These are phyloP conservation scores for Trichogramma pretiosum DNA, from an alignment of 1,140 invertebrate genomes.

Conservation along the genomic window DNA sequence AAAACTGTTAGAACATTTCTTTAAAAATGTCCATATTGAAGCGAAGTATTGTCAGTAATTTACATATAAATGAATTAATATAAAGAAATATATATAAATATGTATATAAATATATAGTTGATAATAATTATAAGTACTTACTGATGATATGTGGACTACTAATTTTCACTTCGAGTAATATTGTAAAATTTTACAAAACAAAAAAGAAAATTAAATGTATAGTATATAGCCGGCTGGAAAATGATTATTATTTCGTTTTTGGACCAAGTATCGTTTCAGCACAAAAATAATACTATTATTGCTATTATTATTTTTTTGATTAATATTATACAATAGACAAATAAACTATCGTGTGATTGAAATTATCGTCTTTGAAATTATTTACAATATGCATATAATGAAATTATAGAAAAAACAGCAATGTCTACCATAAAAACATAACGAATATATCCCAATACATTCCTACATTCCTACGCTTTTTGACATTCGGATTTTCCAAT, in stretches of 20 bases:
- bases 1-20: conserved; percentile 36
- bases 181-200: conserved; percentile 27
- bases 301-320: too few relatives aligned
- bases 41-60: conserved; percentile 34
- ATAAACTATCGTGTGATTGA: conserved; percentile 38
- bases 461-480: too few relatives aligned
- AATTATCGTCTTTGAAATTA: too few relatives aligned
- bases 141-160: conserved; percentile 31
- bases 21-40: conserved; percentile 39
- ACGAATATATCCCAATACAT: too few relatives aligned
- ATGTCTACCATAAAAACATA: too few relatives aligned
- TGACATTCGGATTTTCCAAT: too few relatives aligned
- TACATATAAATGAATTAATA: conserved; percentile 27
- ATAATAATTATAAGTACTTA: conserved; percentile 35
- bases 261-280: conserved; percentile 39
- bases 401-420: too few relatives aligned
- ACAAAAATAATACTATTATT: too few relatives aligned
- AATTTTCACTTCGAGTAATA: conserved; percentile 39
- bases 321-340: conserved; percentile 44
- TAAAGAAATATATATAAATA: conserved; percentile 25
- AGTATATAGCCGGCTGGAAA: conserved; percentile 1
- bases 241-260: conserved; percentile 41
- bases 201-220: conserved; percentile 21
- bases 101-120: conserved; percentile 33
- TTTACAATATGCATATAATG: too few relatives aligned